These are phyloP conservation scores for Ctenicera cuprea DNA, from an alignment of 2,888 invertebrate species.

Conservation along the genomic window DNA sequence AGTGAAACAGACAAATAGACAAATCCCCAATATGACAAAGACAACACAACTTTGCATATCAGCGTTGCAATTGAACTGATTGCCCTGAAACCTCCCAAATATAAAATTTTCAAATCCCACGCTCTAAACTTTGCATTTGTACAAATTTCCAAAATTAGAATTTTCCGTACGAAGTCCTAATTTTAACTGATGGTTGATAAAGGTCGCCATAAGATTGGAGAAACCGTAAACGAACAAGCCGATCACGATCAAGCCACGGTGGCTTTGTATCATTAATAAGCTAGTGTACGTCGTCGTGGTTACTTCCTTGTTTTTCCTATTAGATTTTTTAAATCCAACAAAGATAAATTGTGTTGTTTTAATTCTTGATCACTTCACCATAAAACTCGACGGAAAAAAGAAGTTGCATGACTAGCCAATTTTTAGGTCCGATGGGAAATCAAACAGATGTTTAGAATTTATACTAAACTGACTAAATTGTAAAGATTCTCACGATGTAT, in stretches of 20 bases:
- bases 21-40: background rate
- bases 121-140: background rate
- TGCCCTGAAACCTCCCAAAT: background rate
- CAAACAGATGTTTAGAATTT: too few species aligned
- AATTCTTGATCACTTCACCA: background rate
- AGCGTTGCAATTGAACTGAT: background rate
- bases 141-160: background rate
- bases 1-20: constrained; percentile 1
- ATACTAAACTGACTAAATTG: too few species aligned
- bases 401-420: too few species aligned
- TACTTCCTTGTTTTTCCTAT: too few species aligned
- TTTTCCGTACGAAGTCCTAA: background rate
- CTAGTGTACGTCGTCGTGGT: background rate
- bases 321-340: too few species aligned
- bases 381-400: too few species aligned
- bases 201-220: constrained; percentile 9
- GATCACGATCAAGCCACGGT: constrained; percentile 10
- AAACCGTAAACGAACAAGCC: background rate
- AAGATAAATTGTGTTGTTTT: background rate
- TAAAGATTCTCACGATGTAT: too few species aligned
- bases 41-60: background rate
- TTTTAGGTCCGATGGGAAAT: too few species aligned
- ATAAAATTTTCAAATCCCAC: background rate
- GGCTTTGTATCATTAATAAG: constrained; percentile 11
- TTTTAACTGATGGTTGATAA: constrained; percentile 8